Evolutionary conservation across 2,888 invertebrate species (phyloP), one percentile per base, ranked within the genome.

Genomic region (Hesperia comma): DNA sequence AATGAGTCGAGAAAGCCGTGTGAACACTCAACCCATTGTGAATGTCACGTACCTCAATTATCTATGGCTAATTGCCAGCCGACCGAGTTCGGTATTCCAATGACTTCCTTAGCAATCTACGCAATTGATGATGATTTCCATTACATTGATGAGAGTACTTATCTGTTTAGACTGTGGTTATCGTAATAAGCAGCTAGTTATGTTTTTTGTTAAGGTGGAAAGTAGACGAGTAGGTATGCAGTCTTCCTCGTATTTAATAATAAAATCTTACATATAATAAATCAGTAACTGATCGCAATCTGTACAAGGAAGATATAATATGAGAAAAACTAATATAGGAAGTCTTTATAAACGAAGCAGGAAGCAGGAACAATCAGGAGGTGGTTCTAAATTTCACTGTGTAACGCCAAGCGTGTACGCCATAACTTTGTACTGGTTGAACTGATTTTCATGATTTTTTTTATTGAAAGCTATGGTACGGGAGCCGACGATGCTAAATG

Each of bases 1-100:
- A 87, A 88, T 89, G 83, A 79, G 70, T 81, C 80, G 89, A 82
- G 89, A 90, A 90, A 89, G 87, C 80, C 84, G 83, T 88, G 90
- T 82, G 88, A 90, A 89, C 84, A 75, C 77, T 71, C 70, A 83
- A 78, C 77, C 82, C 79, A 86, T 88, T 88, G 87, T 88, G 77
- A 70, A 61, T 75, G 79, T 81, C 83, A 81, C 83, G 81, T 83
- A 80, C 81, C 72, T 79, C 84, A 83, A 85, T 87, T 85, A 86
- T 81, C 79, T 79, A 77, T 79, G 72, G 77, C 80, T 86, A 88
- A 88, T 88, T 86, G 84, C 80, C 70, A 66, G 83, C 79, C 74
- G 76, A 73, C 79, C 75, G 77, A 75, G 75, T 79, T 82, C 76
- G 77, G 75, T 77, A 78, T 78, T 71, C 73, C 73, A 72, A 64